Percentiles rank a stretch among this genome's conserved stretches.
phyloP scores from a whole-genome alignment of 64 coral and sea anemone genomes.

The Pachyseris speciosa region DNA sequence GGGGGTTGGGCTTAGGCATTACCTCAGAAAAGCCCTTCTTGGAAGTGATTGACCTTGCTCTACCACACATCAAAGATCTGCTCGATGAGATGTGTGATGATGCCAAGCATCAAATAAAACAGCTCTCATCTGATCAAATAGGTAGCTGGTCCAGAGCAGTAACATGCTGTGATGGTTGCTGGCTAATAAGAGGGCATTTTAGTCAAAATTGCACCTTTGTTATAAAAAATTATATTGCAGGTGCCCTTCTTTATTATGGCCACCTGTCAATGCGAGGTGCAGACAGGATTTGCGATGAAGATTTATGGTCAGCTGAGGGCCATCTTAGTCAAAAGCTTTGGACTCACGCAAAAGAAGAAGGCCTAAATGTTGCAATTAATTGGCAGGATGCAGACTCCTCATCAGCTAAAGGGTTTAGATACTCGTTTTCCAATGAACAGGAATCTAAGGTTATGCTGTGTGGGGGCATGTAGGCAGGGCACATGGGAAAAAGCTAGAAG shows the following conservation, averaged over 20 bases:
- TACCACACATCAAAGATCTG: conserved; percentile 57
- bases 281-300: conserved; percentile 62
- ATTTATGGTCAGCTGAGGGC: conserved; percentile 28
- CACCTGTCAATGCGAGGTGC: conserved; percentile 59
- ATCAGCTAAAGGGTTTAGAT: conserved; percentile 21
- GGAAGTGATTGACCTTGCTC: conserved; percentile 19
- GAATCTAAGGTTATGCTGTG: conserved; percentile 25
- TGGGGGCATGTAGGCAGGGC: conserved; percentile 70
- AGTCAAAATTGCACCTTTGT: conserved; percentile 65
- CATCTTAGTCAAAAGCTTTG: conserved; percentile 12
- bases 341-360: conserved; percentile 29
- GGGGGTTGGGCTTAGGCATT: conserved; percentile 16
- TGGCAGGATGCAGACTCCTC: conserved; percentile 57
- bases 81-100: conserved; percentile 68
- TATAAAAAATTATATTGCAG: conserved; percentile 36
- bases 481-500: conserved; percentile 53
- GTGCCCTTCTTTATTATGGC: conserved; percentile 62
- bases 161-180: conserved; percentile 61
- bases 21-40: conserved; percentile 44
- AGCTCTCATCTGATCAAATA: not conserved
- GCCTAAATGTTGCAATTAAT: conserved; percentile 27
- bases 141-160: conserved; percentile 43
- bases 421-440: conserved; percentile 41
- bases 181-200: conserved; percentile 41
- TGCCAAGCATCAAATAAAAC: conserved; percentile 72